Evolutionary conservation across 1,140 invertebrate species (phyloP), one percentile per base, ranked within the genome.

Genomic region (Drosophila navojoa): DNA sequence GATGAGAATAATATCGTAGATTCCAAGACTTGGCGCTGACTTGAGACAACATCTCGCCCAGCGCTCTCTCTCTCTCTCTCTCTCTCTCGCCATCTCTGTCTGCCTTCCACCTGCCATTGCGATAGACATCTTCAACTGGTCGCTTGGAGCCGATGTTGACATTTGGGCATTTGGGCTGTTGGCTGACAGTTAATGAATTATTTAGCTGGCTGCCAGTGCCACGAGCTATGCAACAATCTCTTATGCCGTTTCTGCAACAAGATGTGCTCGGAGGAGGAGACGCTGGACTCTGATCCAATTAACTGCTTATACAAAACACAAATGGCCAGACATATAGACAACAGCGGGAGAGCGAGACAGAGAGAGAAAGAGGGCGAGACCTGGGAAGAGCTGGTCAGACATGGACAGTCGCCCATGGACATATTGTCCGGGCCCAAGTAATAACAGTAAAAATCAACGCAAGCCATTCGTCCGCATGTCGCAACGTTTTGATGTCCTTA

Each of bases 261-360:
- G 54, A 45, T 40, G 53, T 5, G 50, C 13, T 22, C 44, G 7
- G 35, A 7, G 22, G 52, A 55, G 15, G 19, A 25, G 9, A 11
- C 11, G 11, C 57, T 40, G 64, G 81, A 68, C 67, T 68, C 87
- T 90, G 87, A 90, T 90, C 87, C 87, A 90, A 90, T 90, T 90
- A 90, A 86, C 81, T 90, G 87, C 87, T 90, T 84, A 84, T 79
- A 90, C 74, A 87, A 84, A 90, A 90, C 74, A 79, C 85, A 90
- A 90, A 89, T 90, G 80, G 74, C 80, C 84, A 90, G 84, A 82
- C 84, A 79, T 74, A 79, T 52, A 80, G 66, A 79, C 50, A 77
- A 64, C 50, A 44, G 9, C 32, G 7, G 6, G 5, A 32, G 5
- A 32, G 57, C 0, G 5, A 5, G 25, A 40, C 9, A 42, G 50